Evolutionary conservation across 2,113 vertebrate genomes (phyloP), one percentile per base, ranked within the genome.

Genomic region (Cyprinodon variegatus): DNA sequence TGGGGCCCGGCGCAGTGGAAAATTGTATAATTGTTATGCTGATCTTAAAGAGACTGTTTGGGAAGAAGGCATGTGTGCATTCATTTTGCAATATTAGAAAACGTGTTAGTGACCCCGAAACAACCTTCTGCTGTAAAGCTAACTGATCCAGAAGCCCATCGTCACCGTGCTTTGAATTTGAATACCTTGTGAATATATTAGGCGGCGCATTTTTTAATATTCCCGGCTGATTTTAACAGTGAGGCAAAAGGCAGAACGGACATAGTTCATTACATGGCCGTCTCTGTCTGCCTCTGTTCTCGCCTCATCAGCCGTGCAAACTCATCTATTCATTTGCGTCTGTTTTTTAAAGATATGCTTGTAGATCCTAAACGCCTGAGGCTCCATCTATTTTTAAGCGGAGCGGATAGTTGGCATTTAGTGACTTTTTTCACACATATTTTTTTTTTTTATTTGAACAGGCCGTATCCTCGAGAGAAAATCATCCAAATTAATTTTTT

Each of bases 101-200:
- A 90, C 66, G 78, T 91, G 88, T 90, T 83, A 85, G 87, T 89
- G 92, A 94, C 83, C 69, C 65, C 65, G 9, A 81, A 78, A 29
- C 29, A 86, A 84, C 86, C 86, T 86, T 79, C 45, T 82, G 81
- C 74, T 79, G 85, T 91, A 93, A 94, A 86, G 91, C 91, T 91
- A 94, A 94, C 89, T 92, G 94, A 90, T 91, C 90, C 88, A 83
- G 85, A 90, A 92, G 86, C 79, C 77, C 62, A 65, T 59, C 65
- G 63, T 83, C 60, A 37, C 76, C 86, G 81, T 85, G 92, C 70
- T 60, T 71, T 73, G 85, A 81, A 86, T 89, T 77, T 81, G 80
- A 92, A 94, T 89, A 86, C 63, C 82, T 90, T 90, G 86, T 81
- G 82, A 94, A 94, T 95, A 92, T 89, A 92, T 94, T 92, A 95